Evolutionary conservation across 2,797 vertebrate species (phyloP).

Genomic region (Synaphobranchus kaupii): DNA sequence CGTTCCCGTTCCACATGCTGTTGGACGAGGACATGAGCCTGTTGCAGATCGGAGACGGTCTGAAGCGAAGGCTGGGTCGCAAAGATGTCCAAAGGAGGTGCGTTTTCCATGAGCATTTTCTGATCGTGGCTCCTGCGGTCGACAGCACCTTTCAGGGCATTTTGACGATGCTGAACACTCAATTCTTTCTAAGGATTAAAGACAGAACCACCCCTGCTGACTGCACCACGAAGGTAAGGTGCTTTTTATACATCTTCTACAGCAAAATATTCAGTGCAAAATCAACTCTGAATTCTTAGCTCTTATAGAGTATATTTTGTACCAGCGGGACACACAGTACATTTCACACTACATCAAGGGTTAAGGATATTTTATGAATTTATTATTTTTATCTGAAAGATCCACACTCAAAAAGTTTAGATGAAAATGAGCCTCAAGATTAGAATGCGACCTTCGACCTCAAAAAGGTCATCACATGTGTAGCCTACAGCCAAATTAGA

Average conservation of each 20-base stretch:
- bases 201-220: conserved; percentile 75
- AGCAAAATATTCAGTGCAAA: background rate
- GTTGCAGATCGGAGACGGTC: conserved; percentile 90
- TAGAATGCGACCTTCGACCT: too few relatives aligned
- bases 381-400: too few relatives aligned
- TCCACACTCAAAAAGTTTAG: too few relatives aligned
- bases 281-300: background rate
- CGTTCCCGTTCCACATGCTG: conserved; percentile 96
- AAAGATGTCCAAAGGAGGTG: conserved; percentile 84
- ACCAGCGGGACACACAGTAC: too few relatives aligned
- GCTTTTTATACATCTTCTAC: background rate
- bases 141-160: conserved; percentile 90
- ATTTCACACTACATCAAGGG: too few relatives aligned
- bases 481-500: too few relatives aligned
- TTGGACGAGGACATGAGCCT: conserved; percentile 91
- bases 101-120: conserved; percentile 87
- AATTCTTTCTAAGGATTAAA: conserved; percentile 89
- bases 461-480: too few relatives aligned
- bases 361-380: too few relatives aligned
- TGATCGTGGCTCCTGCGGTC: conserved; percentile 87
- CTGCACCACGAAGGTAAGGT: conserved; percentile 84
- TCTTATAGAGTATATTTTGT: background rate
- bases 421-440: too few relatives aligned
- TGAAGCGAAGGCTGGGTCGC: conserved; percentile 84
- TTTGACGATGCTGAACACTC: conserved; percentile 95